These are phyloP conservation scores for Tiliacea aurago DNA, from an alignment of 2,888 invertebrate species.

Conservation along the genomic window DNA sequence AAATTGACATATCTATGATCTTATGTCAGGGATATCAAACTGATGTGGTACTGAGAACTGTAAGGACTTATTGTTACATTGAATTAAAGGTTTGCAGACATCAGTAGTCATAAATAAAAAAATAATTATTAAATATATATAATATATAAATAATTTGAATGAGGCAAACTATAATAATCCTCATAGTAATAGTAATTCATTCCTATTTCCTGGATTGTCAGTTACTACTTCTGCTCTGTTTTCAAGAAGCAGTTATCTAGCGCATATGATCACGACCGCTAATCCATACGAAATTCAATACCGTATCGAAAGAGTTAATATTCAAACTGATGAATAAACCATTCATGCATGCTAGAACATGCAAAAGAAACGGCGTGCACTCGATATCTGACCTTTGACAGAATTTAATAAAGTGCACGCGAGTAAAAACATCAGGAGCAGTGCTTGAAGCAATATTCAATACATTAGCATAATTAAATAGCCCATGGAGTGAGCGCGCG, in stretches of 20 bases:
- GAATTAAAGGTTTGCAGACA: background rate
- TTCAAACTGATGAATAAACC: conserved; percentile 67
- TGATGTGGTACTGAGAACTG: conserved; percentile 10
- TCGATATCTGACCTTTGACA: conserved; percentile 70
- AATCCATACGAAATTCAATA: conserved; percentile 63
- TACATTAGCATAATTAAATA: conserved; percentile 74
- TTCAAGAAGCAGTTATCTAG: conserved; percentile 39
- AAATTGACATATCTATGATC: conserved; percentile 40
- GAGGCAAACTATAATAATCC: conserved; percentile 15
- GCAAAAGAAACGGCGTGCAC: conserved; percentile 53
- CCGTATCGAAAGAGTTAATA: conserved; percentile 59
- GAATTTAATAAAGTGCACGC: conserved; percentile 54
- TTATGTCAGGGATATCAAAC: conserved; percentile 22
- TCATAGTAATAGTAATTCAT: conserved; percentile 8
- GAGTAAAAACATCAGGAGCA: conserved; percentile 33
- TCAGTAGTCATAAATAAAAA: conserved; percentile 1
- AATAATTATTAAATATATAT: background rate
- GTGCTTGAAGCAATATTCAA: conserved; percentile 52
- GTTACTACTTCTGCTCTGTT: conserved; percentile 19
- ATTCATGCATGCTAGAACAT: conserved; percentile 62
- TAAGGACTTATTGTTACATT: conserved; percentile 12
- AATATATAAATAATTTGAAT: conserved; percentile 29
- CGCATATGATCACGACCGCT: conserved; percentile 46
- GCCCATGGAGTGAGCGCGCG: conserved; percentile 56
- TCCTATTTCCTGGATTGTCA: conserved; percentile 24